Evolutionary conservation across 2,888 invertebrate genomes (phyloP).

Genomic region (Sphecodes monilicornis): DNA sequence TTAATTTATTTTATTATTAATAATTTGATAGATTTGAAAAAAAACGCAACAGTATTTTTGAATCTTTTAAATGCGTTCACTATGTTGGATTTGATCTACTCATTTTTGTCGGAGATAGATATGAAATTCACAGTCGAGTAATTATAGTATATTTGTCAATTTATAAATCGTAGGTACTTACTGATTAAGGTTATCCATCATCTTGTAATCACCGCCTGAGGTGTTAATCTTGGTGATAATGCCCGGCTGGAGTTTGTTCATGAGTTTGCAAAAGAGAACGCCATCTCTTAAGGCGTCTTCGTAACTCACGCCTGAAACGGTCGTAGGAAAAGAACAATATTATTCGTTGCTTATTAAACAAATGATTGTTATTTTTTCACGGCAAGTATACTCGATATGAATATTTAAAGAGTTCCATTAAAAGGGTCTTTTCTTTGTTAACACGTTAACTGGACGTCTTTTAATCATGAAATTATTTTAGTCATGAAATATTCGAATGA

Average conservation of each 20-base stretch:
- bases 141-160: neutral
- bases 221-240: conserved; percentile 93
- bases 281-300: conserved; percentile 94
- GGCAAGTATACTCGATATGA: neutral
- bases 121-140: too few relatives aligned
- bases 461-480: too few relatives aligned
- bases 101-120: too few relatives aligned
- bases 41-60: too few relatives aligned
- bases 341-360: too few relatives aligned
- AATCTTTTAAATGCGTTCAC: too few relatives aligned
- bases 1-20: too few relatives aligned
- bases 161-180: conserved; percentile 85
- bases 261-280: conserved; percentile 93
- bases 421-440: neutral
- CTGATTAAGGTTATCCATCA: conserved; percentile 98
- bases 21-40: too few relatives aligned
- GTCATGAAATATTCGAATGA: neutral
- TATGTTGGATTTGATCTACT: too few relatives aligned
- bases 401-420: neutral
- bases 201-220: conserved; percentile 95
- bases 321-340: too few relatives aligned
- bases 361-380: neutral
- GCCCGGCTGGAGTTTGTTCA: conserved; percentile 95
- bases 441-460: neutral
- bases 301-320: conserved; percentile 86